Percentiles rank a stretch among this genome's conserved stretches.
Evolutionary conservation across 2,888 invertebrate genomes (phyloP).

Genomic region (Eupithecia tripunctaria): DNA sequence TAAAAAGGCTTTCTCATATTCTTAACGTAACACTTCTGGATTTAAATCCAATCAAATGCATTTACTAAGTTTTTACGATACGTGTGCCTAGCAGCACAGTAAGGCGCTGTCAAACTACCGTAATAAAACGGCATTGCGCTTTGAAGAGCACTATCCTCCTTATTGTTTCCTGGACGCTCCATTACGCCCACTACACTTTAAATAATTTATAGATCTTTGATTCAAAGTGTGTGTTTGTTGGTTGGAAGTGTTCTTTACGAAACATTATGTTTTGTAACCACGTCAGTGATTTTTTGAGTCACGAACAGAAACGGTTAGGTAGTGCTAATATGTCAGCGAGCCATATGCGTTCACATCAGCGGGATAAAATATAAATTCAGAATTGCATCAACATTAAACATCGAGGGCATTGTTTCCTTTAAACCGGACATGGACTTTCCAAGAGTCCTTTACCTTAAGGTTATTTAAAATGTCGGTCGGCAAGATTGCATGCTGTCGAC

Average conservation of each 20-base stretch:
- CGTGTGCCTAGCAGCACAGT: not conserved
- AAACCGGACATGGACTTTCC: too few species aligned
- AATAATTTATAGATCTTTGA: conserved; percentile 39
- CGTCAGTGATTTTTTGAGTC: not conserved
- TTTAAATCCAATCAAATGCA: not conserved
- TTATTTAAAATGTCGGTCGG: too few species aligned
- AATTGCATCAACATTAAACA: too few species aligned
- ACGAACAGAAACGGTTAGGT: not conserved
- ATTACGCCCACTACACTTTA: conserved; percentile 44
- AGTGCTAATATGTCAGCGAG: not conserved
- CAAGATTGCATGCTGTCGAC: too few species aligned
- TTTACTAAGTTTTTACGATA: not conserved
- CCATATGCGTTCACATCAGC: too few species aligned
- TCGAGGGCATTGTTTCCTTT: too few species aligned
- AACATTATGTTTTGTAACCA: not conserved
- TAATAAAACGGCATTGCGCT: conserved; percentile 37
- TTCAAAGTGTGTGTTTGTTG: conserved; percentile 19
- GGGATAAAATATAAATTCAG: too few species aligned
- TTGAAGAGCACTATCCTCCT: conserved; percentile 39
- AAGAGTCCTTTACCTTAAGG: too few species aligned
- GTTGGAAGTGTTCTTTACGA: not conserved
- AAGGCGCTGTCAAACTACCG: conserved; percentile 37
- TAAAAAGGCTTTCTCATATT: not conserved
- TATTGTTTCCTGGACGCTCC: conserved; percentile 46
- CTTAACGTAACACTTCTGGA: not conserved